phyloP scores from a whole-genome alignment of 2,888 invertebrate species.

The Brenthis daphne region DNA sequence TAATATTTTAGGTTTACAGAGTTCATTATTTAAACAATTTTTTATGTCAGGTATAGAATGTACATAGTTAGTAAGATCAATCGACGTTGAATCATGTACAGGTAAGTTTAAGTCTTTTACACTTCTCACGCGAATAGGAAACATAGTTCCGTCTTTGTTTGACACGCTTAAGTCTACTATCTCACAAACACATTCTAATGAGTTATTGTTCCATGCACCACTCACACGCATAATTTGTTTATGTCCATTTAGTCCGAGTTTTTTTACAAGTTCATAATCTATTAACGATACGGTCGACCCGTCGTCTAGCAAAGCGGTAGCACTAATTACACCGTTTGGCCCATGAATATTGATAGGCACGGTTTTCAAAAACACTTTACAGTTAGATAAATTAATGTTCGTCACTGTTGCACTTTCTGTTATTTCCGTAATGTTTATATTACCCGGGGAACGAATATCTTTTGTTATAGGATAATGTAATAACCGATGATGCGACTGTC shows the following conservation, averaged over 20 bases:
- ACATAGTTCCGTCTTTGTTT: constrained; percentile 29
- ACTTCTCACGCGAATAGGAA: constrained; percentile 36
- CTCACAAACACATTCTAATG: constrained; percentile 5
- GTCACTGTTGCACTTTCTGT: no score
- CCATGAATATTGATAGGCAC: constrained; percentile 25
- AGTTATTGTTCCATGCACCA: constrained; percentile 35
- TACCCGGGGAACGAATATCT: no score
- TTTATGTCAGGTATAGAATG: constrained; percentile 23
- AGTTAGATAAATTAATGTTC: background rate
- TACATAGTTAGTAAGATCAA: constrained; percentile 14
- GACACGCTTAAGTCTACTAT: constrained; percentile 34
- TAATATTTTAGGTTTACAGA: constrained; percentile 41
- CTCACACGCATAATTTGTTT: constrained; percentile 38
- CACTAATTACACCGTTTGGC: constrained; percentile 36
- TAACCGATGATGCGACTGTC: constrained; percentile 34
- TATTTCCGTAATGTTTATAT: no score
- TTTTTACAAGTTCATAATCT: constrained; percentile 33
- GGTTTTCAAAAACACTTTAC: constrained; percentile 37
- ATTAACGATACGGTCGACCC: constrained; percentile 44
- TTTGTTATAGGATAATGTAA: constrained; percentile 24
- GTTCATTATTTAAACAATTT: constrained; percentile 20
- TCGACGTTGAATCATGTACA: constrained; percentile 30
- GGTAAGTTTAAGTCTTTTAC: constrained; percentile 42
- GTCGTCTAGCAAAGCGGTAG: constrained; percentile 43
- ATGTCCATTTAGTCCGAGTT: constrained; percentile 34